Conservation (phyloP, 2,113 vertebrate species). For the Campylomormyrus numenius region DNA sequence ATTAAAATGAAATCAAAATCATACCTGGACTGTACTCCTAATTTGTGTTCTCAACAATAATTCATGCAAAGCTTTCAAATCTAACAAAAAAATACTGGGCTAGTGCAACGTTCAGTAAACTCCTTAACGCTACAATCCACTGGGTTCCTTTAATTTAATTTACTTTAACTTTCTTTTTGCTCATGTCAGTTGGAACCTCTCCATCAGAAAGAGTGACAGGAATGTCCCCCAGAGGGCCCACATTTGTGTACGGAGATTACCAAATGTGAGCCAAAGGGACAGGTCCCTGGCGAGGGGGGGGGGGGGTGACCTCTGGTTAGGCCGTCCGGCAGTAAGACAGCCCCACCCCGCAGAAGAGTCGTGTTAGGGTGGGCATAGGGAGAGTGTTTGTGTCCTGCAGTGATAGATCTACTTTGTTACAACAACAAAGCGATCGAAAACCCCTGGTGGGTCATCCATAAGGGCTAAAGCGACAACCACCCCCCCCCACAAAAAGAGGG, state of each 20-base stretch:
- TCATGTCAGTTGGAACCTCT: background rate
- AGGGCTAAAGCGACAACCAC: constrained; percentile 28
- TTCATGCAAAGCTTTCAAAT: background rate
- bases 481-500: background rate
- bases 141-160: background rate
- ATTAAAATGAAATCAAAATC: background rate
- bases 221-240: too few relatives aligned
- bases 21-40: background rate
- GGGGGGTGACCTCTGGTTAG: background rate
- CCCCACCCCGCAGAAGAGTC: background rate
- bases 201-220: background rate
- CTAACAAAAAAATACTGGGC: background rate
- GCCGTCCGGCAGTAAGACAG: background rate
- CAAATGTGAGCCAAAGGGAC: background rate
- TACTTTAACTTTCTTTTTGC: background rate
- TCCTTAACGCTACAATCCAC: background rate
- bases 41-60: background rate
- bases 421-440: constrained; percentile 29
- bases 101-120: background rate
- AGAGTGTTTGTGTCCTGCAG: constrained; percentile 14
- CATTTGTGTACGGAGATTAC: background rate
- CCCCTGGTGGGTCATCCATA: constrained; percentile 20
- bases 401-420: constrained; percentile 38
- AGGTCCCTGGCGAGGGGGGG: background rate
- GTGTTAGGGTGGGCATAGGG: background rate